phyloP scores from a whole-genome alignment of 2,797 vertebrate species.

The Macroramphosus scolopax region DNA sequence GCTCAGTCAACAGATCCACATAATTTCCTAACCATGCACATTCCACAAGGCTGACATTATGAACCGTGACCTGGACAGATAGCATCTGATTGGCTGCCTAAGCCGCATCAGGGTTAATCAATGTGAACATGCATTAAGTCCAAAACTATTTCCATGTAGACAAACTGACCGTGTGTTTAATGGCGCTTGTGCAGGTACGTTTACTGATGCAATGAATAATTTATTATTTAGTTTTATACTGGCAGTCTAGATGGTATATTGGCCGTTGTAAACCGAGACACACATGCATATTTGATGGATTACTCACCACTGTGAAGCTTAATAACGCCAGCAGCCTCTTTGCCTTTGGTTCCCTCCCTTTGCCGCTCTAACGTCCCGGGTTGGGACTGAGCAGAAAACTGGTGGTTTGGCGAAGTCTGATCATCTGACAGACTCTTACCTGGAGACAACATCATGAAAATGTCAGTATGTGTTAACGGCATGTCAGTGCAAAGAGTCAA shows the following conservation, averaged over 20 bases:
- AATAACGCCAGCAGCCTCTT: constrained; percentile 53
- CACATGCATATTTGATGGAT: constrained; percentile 27
- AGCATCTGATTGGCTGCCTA: constrained; percentile 52
- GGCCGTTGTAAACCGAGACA: constrained; percentile 12
- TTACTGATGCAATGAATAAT: constrained; percentile 5
- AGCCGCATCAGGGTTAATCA: constrained; percentile 56
- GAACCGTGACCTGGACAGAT: constrained; percentile 58
- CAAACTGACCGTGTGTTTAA: not conserved
- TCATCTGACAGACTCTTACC: constrained; percentile 78
- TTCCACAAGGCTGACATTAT: constrained; percentile 58
- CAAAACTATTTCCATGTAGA: constrained; percentile 13
- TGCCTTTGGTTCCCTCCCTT: constrained; percentile 51
- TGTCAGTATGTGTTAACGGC: constrained; percentile 15
- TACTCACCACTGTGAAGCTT: constrained; percentile 72
- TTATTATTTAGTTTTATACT: constrained; percentile 13
- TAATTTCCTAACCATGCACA: constrained; percentile 62
- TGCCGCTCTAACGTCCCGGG: constrained; percentile 77
- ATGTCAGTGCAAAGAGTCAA: too few relatives aligned
- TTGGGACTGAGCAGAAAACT: constrained; percentile 59
- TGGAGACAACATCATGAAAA: constrained; percentile 30
- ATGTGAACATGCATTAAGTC: constrained; percentile 43
- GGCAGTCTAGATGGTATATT: constrained; percentile 10
- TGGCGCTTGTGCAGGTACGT: not conserved
- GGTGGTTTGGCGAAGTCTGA: constrained; percentile 54
- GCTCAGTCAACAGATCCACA: constrained; percentile 63